phyloP scores from a whole-genome alignment of 2,888 invertebrate genomes.

The Dynastes hyllus region DNA sequence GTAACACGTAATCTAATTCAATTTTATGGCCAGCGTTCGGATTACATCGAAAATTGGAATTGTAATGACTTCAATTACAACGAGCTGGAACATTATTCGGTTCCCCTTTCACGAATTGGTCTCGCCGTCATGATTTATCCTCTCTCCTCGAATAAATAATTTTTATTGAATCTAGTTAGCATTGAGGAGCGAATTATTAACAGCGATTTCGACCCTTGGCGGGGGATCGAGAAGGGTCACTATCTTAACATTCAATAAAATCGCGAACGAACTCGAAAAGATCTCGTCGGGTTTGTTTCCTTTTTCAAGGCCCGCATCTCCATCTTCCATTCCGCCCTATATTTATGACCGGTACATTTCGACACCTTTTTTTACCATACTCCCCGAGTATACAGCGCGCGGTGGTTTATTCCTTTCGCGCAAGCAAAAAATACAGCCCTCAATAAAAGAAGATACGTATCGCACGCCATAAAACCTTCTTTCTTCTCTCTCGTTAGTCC shows the following conservation, averaged over 20 bases:
- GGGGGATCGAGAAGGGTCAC: not conserved
- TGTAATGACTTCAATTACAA: constrained; percentile 49
- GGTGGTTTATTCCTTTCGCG: constrained; percentile 25
- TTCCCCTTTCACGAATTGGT: not conserved
- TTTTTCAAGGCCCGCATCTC: constrained; percentile 31
- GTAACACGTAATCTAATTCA: constrained; percentile 49
- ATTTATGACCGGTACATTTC: constrained; percentile 46
- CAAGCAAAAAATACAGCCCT: constrained; percentile 33
- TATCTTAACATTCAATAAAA: constrained; percentile 40
- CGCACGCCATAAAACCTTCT: constrained; percentile 30
- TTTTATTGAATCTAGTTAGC: constrained; percentile 29
- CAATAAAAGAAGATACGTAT: constrained; percentile 41
- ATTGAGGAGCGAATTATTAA: not conserved
- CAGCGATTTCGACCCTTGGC: constrained; percentile 9
- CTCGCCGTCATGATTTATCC: constrained; percentile 8
- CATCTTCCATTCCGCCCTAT: not conserved
- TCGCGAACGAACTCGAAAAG: not conserved
- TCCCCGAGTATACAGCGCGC: no score
- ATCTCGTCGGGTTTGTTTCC: constrained; percentile 8
- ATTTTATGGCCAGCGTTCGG: constrained; percentile 45
- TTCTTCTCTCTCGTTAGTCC: constrained; percentile 6
- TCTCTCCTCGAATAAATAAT: constrained; percentile 26
- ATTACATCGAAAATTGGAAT: constrained; percentile 47
- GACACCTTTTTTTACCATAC: constrained; percentile 29
- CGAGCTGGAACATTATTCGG: not conserved